Evolutionary conservation across 2,797 vertebrate genomes (phyloP).

Genomic region (Loris lydekkerianus): DNA sequence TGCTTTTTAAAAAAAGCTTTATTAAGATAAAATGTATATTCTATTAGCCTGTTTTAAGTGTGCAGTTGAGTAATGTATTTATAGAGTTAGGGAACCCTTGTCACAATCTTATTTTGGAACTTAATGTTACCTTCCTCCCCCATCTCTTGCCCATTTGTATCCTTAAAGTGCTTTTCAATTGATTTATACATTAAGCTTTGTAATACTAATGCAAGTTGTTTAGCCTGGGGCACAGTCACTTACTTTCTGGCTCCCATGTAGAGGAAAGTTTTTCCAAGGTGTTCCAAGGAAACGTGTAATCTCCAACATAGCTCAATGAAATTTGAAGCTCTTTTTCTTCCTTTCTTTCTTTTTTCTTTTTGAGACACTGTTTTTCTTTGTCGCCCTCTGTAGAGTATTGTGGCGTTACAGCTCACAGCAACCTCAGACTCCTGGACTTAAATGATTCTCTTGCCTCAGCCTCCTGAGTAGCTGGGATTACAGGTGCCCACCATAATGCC

Average conservation of each 20-base stretch:
- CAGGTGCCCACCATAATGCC: too few species aligned
- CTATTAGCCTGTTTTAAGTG: background rate
- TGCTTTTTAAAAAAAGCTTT: background rate
- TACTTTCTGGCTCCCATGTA: conserved; percentile 44
- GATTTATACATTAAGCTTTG: background rate
- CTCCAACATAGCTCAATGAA: conserved; percentile 24
- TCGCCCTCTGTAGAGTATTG: too few species aligned
- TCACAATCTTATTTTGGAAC: background rate
- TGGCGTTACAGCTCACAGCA: too few species aligned
- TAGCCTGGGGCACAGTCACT: background rate
- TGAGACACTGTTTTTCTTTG: too few species aligned
- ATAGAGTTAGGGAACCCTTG: conserved; percentile 8
- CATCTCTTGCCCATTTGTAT: background rate
- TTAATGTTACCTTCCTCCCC: background rate
- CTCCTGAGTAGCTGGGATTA: too few species aligned
- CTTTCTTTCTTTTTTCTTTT: too few species aligned
- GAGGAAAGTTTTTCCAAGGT: conserved; percentile 41
- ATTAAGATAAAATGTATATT: background rate
- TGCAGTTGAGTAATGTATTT: background rate
- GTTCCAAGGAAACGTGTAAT: conserved; percentile 54
- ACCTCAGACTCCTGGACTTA: too few species aligned
- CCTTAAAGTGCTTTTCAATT: conserved; percentile 54
- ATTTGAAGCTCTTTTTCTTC: background rate
- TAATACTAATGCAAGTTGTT: conserved; percentile 2
- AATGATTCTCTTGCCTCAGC: too few species aligned